Evolutionary conservation across 35 echinoderm and acorn worm genomes (phyloP).

Genomic region (Patiria miniata): DNA sequence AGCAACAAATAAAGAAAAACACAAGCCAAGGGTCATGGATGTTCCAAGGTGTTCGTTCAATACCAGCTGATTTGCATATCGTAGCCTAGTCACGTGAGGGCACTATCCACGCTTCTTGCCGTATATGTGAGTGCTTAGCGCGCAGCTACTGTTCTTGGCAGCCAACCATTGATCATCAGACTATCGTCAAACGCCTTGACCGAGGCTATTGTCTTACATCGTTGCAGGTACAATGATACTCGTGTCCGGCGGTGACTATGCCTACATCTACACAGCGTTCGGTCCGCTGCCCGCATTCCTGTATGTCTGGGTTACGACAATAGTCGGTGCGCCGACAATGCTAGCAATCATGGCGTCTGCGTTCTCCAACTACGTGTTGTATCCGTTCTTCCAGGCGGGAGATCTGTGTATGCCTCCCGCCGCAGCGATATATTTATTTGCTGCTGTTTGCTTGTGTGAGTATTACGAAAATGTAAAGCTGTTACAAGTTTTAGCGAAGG

Average conservation of each 20-base stretch:
- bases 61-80: too few relatives aligned
- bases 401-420: neutral
- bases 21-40: too few relatives aligned
- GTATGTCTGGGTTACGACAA: neutral
- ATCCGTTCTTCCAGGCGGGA: neutral
- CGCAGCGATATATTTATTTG: neutral
- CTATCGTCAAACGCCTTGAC: too few relatives aligned
- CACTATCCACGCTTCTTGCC: too few relatives aligned
- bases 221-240: neutral
- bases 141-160: too few relatives aligned
- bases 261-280: neutral
- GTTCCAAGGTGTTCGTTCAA: too few relatives aligned
- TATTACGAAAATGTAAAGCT: neutral
- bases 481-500: too few relatives aligned
- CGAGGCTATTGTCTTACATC: too few relatives aligned
- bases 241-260: neutral
- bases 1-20: too few relatives aligned
- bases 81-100: too few relatives aligned
- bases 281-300: neutral
- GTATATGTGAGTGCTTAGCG: too few relatives aligned
- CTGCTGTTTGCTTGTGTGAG: neutral
- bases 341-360: neutral
- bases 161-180: too few relatives aligned
- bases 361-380: conserved; percentile 15
- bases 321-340: neutral